phyloP scores from a whole-genome alignment of 2,797 vertebrate genomes.

The Phrynocephalus vlangalii region DNA sequence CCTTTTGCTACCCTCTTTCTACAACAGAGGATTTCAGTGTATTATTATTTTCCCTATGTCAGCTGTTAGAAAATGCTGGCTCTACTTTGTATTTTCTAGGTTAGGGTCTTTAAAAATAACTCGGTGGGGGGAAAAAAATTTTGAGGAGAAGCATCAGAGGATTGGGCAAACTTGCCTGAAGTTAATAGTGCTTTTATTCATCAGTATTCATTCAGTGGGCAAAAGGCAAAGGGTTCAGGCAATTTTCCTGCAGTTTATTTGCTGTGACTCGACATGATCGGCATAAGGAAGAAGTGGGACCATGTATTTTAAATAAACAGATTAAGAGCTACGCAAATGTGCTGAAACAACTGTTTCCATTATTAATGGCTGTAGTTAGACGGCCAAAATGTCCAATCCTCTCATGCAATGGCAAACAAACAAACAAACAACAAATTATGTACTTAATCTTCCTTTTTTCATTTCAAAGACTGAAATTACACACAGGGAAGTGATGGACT shows the following conservation, averaged over 20 bases:
- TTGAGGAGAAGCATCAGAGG: neutral
- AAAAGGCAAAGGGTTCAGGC: neutral
- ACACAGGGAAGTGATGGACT: neutral
- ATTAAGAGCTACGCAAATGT: neutral
- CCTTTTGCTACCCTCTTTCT: neutral
- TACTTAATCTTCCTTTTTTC: too few species aligned
- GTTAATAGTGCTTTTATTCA: constrained; percentile 19
- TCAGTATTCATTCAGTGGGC: neutral
- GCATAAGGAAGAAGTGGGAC: neutral
- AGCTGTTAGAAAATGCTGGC: constrained; percentile 12
- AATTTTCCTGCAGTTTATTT: constrained; percentile 29
- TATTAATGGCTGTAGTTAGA: neutral
- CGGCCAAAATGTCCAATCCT: neutral
- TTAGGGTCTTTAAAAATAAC: constrained; percentile 25
- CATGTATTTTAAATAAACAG: constrained; percentile 8
- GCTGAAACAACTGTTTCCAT: neutral
- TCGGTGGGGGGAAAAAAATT: constrained; percentile 5
- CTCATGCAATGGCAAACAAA: constrained; percentile 19
- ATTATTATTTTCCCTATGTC: neutral
- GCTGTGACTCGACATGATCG: constrained; percentile 19
- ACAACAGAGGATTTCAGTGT: neutral
- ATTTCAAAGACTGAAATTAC: constrained; percentile 8
- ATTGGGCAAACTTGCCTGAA: neutral
- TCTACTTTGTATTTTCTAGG: neutral
- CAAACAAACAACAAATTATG: neutral